A percentile compares a stretch with the other conserved stretches of the same genome.
Conservation (phyloP, 2,797 vertebrate genomes). For the Centroberyx gerrardi region DNA sequence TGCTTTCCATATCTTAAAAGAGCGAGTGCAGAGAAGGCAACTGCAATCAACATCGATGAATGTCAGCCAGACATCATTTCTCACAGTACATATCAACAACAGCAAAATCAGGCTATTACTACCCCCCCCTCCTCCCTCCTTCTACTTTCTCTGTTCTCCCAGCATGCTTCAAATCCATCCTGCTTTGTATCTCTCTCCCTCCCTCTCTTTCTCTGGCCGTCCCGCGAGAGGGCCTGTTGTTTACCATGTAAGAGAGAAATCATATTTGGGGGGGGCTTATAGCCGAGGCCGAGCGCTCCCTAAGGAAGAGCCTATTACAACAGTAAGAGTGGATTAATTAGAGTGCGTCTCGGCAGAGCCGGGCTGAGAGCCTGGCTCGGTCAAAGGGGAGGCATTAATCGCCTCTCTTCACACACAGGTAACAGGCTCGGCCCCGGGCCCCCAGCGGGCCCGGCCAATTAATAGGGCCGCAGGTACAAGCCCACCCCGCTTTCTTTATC, state of each 20-base stretch:
- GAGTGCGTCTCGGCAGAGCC: constrained; percentile 88
- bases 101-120: constrained; percentile 39
- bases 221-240: constrained; percentile 88
- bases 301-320: constrained; percentile 92
- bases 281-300: constrained; percentile 80
- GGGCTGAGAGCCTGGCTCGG: constrained; percentile 82
- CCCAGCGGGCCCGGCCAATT: constrained; percentile 81
- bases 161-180: constrained; percentile 56
- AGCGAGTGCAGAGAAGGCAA: constrained; percentile 34
- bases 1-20: constrained; percentile 15
- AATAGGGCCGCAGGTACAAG: constrained; percentile 82
- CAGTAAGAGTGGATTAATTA: constrained; percentile 99
- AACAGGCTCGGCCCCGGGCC: constrained; percentile 72
- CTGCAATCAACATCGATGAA: constrained; percentile 42
- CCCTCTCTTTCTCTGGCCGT: constrained; percentile 33
- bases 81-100: neutral
- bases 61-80: constrained; percentile 31
- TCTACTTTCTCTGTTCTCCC: constrained; percentile 34
- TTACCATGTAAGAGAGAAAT: constrained; percentile 94
- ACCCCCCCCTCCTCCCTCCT: constrained; percentile 40
- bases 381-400: constrained; percentile 88
- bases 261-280: constrained; percentile 89
- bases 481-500: constrained; percentile 78
- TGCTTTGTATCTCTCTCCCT: constrained; percentile 47
- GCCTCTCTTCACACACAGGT: constrained; percentile 85